Evolutionary conservation across 2,888 invertebrate species (phyloP).

Genomic region (Volucella zonaria): DNA sequence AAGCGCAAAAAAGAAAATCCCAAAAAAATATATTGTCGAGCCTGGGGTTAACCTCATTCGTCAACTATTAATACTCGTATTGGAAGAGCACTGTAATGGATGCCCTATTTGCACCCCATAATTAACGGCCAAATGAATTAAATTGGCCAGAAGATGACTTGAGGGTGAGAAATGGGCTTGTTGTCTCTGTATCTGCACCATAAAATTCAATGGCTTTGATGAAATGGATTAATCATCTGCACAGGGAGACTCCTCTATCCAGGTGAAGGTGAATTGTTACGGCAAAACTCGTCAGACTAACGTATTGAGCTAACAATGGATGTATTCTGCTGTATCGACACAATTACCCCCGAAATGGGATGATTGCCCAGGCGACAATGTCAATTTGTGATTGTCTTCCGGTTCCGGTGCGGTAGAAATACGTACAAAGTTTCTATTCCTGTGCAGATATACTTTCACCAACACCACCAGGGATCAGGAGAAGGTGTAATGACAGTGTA

Average conservation of each 20-base stretch:
- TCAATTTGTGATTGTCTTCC: constrained; percentile 68
- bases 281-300: constrained; percentile 40
- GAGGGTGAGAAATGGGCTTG: constrained; percentile 18
- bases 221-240: constrained; percentile 24
- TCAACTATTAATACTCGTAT: constrained; percentile 18
- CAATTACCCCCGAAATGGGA: constrained; percentile 39
- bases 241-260: neutral
- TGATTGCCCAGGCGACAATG: constrained; percentile 57
- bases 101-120: constrained; percentile 46
- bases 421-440: neutral
- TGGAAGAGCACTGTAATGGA: constrained; percentile 21
- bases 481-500: neutral
- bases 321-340: constrained; percentile 55
- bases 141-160: constrained; percentile 40
- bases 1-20: constrained; percentile 4
- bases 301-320: constrained; percentile 49
- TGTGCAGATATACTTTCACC: no score
- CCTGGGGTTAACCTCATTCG: neutral
- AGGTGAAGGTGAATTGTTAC: neutral
- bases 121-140: constrained; percentile 52
- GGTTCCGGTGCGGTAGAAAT: constrained; percentile 25
- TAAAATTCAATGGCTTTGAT: constrained; percentile 43
- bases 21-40: neutral
- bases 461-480: neutral
- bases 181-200: constrained; percentile 28